Base-by-base conservation (phyloP, 1,140 invertebrate species). In the Ceratoteleas bidentatus region DNA sequence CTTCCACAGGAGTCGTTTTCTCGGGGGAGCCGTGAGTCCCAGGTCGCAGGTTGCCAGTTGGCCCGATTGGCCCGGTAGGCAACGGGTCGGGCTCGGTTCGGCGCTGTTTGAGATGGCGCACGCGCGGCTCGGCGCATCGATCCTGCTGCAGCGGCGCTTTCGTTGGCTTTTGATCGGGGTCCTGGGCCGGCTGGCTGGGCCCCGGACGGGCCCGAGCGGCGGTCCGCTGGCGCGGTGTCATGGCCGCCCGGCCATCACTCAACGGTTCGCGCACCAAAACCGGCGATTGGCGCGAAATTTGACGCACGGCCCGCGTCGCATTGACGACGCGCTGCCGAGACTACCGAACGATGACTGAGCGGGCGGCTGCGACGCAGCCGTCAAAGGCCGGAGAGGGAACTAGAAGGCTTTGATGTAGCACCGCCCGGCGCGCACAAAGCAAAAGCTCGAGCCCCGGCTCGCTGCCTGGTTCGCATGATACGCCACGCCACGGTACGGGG, bases 371-470 rank as follows among this genome's bases (percentile, higher is more conserved):
- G 87, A 90, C 87, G 87, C 88, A 88, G 79, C 87, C 89, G 87
- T 90, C 89, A 90, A 91, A 90, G 88, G 88, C 89, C 86, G 86
- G 86, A 88, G 87, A 87, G 88, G 86, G 85, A 89, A 89, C 89
- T 88, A 86, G 86, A 89, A 88, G 86, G 89, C 89, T 91, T 91
- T 90, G 89, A 91, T 90, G 88, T 91, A 87, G 87, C 88, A 87
- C 87, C 88, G 82, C 86, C 88, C 88, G 88, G 85, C 86, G 89
- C 89, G 87, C 89, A 90, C 89, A 90, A 90, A 90, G 89, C 88
- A 87, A 89, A 88, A 89, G 87, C 89, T 77, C 53, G 81, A 85
- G 85, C 85, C 84, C 84, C 87, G 86, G 86, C 84, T 85, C 87
- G 87, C 86, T 88, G 84, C 86, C 85, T 89, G 88, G 70, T 62